phyloP scores from a whole-genome alignment of 1,140 invertebrate species.

The Chironomus striatipennis region DNA sequence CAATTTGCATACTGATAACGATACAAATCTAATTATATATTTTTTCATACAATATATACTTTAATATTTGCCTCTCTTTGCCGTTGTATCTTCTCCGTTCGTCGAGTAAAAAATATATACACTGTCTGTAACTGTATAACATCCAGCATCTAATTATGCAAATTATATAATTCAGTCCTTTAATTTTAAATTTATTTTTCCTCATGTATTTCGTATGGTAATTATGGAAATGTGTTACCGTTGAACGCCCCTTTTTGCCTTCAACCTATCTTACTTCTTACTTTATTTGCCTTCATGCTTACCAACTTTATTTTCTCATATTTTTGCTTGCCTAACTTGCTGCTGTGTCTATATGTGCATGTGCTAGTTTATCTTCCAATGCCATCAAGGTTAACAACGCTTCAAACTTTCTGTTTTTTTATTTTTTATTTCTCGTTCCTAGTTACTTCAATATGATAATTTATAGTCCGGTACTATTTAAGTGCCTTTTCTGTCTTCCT shows the following conservation, averaged over 20 bases:
- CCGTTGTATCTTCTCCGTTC: neutral
- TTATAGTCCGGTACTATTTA: too few species aligned
- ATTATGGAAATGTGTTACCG: slow-evolving; percentile 1
- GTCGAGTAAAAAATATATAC: neutral
- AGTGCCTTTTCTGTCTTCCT: too few species aligned
- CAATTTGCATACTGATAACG: slow-evolving; percentile 22
- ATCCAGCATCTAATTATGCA: slow-evolving; percentile 19
- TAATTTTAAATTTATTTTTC: slow-evolving; percentile 21
- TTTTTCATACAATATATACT: neutral
- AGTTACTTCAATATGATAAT: too few species aligned
- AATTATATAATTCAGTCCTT: slow-evolving; percentile 20
- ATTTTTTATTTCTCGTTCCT: too few species aligned
- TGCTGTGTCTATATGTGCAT: too few species aligned
- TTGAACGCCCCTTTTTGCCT: neutral
- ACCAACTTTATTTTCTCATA: too few species aligned
- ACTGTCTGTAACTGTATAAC: neutral
- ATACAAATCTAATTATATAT: slow-evolving; percentile 17
- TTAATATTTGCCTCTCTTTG: neutral
- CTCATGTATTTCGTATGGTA: slow-evolving; percentile 11
- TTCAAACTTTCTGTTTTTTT: too few species aligned
- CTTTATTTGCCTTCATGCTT: too few species aligned
- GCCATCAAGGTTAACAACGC: too few species aligned
- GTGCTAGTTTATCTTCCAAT: too few species aligned
- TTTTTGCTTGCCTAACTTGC: too few species aligned
- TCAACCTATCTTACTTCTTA: too few species aligned